phyloP scores from a whole-genome alignment of 2,113 vertebrate species.

The Lynx canadensis region DNA sequence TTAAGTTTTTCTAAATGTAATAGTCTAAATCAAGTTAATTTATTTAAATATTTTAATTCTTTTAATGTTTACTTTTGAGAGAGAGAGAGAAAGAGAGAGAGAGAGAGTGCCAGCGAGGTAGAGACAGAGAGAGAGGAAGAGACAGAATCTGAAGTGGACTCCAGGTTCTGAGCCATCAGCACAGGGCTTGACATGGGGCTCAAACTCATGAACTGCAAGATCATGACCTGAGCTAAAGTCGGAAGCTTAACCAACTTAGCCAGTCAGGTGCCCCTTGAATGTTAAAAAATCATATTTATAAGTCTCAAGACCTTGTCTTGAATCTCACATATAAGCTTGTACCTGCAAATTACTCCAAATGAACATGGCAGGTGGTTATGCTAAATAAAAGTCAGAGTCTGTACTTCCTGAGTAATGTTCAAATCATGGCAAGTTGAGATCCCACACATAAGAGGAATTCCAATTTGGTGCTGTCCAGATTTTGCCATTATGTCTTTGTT shows the following conservation, averaged over 20 bases:
- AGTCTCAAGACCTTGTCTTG: background rate
- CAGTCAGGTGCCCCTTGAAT: too few species aligned
- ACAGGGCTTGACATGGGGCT: too few species aligned
- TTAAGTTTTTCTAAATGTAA: background rate
- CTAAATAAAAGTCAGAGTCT: background rate
- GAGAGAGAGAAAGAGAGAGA: too few species aligned
- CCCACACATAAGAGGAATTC: background rate
- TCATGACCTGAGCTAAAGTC: too few species aligned
- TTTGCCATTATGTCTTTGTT: background rate
- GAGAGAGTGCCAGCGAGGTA: too few species aligned
- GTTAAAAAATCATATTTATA: background rate
- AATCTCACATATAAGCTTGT: background rate
- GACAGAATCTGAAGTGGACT: too few species aligned
- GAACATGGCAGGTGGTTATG: accelerated
- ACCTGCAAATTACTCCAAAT: background rate
- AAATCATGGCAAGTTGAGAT: background rate
- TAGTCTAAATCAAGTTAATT: background rate
- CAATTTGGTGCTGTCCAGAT: background rate
- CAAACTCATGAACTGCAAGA: too few species aligned
- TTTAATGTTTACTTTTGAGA: too few species aligned
- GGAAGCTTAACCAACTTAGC: too few species aligned
- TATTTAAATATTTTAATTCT: background rate
- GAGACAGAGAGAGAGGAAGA: too few species aligned
- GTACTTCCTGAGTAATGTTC: background rate
- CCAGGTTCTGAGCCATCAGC: too few species aligned